Conservation (phyloP, 2,113 vertebrate species). For the Xiphias gladius region DNA sequence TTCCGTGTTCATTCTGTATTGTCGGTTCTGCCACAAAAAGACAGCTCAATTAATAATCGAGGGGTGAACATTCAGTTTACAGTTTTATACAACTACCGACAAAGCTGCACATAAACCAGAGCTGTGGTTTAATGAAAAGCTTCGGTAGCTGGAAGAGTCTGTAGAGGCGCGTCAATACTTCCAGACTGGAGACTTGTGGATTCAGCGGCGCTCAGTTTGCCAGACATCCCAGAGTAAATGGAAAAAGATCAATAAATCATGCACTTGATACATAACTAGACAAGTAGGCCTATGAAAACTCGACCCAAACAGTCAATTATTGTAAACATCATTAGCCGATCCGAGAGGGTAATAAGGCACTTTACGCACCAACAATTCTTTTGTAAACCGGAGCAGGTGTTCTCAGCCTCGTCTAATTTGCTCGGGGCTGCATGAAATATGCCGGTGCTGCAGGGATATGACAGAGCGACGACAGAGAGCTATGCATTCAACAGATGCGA, state of each 20-base stretch:
- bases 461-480: slow-evolving; percentile 22
- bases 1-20: slow-evolving; percentile 59
- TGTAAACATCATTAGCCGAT: neutral
- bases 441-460: slow-evolving; percentile 55
- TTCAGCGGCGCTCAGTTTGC: slow-evolving; percentile 47
- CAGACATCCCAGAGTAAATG: slow-evolving; percentile 18
- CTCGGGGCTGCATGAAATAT: slow-evolving; percentile 29
- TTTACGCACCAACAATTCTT: slow-evolving; percentile 29
- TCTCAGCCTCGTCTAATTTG: slow-evolving; percentile 18
- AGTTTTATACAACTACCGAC: neutral
- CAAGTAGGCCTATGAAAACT: slow-evolving; percentile 23
- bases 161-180: slow-evolving; percentile 28
- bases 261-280: slow-evolving; percentile 26
- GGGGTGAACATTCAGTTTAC: neutral
- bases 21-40: slow-evolving; percentile 5
- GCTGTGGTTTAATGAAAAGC: slow-evolving; percentile 39
- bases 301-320: neutral
- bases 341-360: neutral
- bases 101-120: slow-evolving; percentile 19
- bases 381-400: slow-evolving; percentile 50
- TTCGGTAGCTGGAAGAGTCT: slow-evolving; percentile 20
- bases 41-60: slow-evolving; percentile 35
- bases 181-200: slow-evolving; percentile 70
- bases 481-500: slow-evolving; percentile 75
- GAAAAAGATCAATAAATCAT: slow-evolving; percentile 35